Percentiles rank a stretch among this genome's conserved stretches.
Evolutionary conservation across 2,113 vertebrate genomes (phyloP).

Genomic region (Rafetus swinhoei): DNA sequence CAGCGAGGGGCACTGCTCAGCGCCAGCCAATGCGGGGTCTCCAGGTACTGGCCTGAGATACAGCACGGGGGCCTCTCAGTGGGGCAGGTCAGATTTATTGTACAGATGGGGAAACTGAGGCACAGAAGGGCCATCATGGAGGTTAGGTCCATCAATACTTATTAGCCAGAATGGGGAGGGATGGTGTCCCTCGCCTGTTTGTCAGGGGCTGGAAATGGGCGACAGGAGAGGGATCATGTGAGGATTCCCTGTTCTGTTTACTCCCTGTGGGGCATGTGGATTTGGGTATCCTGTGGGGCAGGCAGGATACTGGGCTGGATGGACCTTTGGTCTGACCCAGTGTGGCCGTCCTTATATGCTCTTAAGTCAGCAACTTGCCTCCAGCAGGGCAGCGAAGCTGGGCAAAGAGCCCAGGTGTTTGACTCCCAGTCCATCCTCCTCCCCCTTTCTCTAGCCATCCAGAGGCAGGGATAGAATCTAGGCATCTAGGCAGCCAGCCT

Average conservation of each 20-base stretch:
- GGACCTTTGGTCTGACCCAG: too few relatives aligned
- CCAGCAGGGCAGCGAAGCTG: background rate
- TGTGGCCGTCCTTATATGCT: too few relatives aligned
- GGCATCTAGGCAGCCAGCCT: background rate
- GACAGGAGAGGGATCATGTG: too few relatives aligned
- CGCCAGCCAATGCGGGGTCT: constrained; percentile 28
- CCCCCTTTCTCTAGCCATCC: background rate
- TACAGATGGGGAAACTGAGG: background rate
- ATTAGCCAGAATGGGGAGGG: too few relatives aligned
- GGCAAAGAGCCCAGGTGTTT: background rate
- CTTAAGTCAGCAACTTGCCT: background rate
- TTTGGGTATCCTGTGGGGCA: too few relatives aligned
- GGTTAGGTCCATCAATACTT: too few relatives aligned
- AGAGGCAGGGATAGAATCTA: background rate
- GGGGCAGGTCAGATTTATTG: background rate
- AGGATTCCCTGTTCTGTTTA: too few relatives aligned
- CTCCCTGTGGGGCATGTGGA: too few relatives aligned
- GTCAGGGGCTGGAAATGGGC: too few relatives aligned
- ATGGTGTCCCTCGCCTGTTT: too few relatives aligned
- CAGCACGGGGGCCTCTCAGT: background rate
- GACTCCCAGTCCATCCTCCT: background rate
- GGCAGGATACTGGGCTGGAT: too few relatives aligned
- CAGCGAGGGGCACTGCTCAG: background rate
- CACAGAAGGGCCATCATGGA: background rate
- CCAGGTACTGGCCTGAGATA: background rate